A percentile compares a stretch with the other conserved stretches of the same genome.
phyloP scores from a whole-genome alignment of 2,797 vertebrate genomes.

The Phoebastria nigripes region DNA sequence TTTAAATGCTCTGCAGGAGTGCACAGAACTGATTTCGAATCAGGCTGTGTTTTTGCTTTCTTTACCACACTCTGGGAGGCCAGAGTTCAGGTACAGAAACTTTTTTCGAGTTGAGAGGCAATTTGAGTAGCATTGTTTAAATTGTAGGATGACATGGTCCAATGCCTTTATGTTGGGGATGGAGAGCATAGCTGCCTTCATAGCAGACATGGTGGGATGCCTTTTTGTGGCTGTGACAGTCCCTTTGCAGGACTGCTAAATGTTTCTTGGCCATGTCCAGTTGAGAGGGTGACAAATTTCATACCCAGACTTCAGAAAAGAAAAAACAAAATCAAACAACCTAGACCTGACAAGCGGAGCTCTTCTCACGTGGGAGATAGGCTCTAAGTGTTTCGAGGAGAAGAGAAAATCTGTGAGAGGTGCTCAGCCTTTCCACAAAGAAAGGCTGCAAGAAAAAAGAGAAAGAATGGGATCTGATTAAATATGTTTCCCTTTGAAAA shows the following conservation, averaged over 20 bases:
- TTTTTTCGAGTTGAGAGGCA: not conserved
- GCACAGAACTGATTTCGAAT: not conserved
- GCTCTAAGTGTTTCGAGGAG: not conserved
- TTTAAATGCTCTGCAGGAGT: not conserved
- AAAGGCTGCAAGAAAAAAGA: not conserved
- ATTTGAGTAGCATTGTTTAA: conserved; percentile 20
- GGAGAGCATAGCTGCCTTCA: not conserved
- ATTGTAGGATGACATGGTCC: not conserved
- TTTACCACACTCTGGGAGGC: not conserved
- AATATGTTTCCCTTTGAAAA: conserved; percentile 8
- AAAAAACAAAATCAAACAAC: not conserved
- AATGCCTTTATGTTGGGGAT: not conserved
- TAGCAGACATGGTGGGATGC: not conserved
- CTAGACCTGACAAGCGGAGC: not conserved
- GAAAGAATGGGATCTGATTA: not conserved
- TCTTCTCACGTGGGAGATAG: not conserved
- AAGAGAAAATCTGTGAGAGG: not conserved
- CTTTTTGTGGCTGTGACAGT: not conserved
- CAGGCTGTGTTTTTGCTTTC: not conserved
- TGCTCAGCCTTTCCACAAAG: not conserved
- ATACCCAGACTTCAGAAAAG: not conserved
- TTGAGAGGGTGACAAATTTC: not conserved
- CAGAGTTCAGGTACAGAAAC: conserved; percentile 24
- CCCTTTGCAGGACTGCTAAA: not conserved
- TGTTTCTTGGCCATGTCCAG: not conserved